These are phyloP conservation scores for Phyllotis vaccarum DNA, from an alignment of 2,797 vertebrate genomes.

Conservation along the genomic window DNA sequence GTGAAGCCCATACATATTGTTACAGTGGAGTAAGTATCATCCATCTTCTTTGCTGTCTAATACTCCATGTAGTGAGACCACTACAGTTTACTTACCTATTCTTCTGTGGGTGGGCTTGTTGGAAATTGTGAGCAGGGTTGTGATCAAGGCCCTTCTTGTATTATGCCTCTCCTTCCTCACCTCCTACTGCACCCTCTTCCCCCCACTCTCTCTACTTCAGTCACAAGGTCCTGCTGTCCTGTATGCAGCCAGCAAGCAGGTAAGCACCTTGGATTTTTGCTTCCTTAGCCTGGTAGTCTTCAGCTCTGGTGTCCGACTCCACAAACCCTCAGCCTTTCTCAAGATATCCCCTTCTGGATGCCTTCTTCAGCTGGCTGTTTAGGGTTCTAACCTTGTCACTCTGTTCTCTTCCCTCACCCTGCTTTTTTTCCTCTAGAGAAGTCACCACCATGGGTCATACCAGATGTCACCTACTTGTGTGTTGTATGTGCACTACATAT, in stretches of 20 bases:
- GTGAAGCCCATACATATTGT: background rate
- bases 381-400: background rate
- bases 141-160: background rate
- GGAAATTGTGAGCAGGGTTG: background rate
- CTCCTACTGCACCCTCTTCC: background rate
- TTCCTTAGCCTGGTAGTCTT: background rate
- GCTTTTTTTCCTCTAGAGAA: background rate
- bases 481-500: no score
- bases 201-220: background rate
- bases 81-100: accelerated
- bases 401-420: background rate
- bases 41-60: background rate
- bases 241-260: background rate
- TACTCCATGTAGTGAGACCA: background rate
- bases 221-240: background rate
- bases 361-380: background rate
- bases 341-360: background rate
- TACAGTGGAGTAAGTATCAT: accelerated
- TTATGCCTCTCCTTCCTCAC: accelerated
- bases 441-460: background rate
- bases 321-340: background rate
- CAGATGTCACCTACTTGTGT: background rate
- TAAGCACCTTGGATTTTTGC: background rate
- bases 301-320: background rate
- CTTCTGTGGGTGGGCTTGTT: background rate